These are phyloP conservation scores for Tipula lateralis DNA, from an alignment of 2,888 invertebrate species.

Conservation along the genomic window DNA sequence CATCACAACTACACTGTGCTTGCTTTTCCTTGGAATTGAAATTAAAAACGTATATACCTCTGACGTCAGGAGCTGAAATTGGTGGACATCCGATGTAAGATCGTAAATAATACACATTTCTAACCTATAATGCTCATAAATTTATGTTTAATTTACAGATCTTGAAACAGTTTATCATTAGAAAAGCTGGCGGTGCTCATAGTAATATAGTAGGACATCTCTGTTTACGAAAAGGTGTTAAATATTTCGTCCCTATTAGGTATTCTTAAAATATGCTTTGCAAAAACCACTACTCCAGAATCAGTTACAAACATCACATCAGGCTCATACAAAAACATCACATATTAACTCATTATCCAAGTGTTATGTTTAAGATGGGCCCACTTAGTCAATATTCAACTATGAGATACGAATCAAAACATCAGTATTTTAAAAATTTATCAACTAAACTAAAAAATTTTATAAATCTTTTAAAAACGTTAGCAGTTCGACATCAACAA, in stretches of 20 bases:
- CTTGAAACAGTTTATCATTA: too few species aligned
- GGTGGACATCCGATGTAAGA: too few species aligned
- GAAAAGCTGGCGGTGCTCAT: neutral
- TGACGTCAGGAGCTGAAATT: too few species aligned
- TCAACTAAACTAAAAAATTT: neutral
- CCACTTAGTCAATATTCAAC: neutral
- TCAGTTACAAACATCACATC: neutral
- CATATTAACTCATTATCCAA: neutral
- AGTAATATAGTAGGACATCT: neutral
- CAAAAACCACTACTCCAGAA: neutral
- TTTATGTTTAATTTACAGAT: too few species aligned
- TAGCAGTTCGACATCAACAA: neutral
- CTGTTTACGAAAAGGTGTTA: neutral
- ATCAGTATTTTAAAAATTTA: neutral
- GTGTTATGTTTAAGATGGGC: neutral
- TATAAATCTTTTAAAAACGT: neutral
- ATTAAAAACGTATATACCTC: too few species aligned
- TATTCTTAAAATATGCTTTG: neutral
- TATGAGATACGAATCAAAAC: neutral
- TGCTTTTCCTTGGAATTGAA: too few species aligned
- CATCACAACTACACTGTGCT: too few species aligned
- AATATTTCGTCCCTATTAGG: neutral
- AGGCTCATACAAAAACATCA: neutral
- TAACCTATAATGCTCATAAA: too few species aligned
- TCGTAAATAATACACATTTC: too few species aligned